Conservation (phyloP, 2,113 vertebrate species). For the Seriola quinqueradiata region DNA sequence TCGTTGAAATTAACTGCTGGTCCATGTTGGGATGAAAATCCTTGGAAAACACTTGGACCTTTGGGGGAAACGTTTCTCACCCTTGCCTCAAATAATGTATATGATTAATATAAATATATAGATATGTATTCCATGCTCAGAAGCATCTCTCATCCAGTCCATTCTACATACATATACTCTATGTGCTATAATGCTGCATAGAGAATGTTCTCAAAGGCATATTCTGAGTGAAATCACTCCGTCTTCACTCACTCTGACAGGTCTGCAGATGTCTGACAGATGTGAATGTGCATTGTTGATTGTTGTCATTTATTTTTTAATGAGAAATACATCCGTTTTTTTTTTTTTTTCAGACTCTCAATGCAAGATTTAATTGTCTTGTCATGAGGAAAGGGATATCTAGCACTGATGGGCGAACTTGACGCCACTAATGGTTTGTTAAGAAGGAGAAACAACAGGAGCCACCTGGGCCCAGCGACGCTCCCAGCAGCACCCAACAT, state of each 20-base stretch:
- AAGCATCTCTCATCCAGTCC: not conserved
- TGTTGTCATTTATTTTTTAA: constrained; percentile 73
- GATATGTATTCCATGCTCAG: not conserved
- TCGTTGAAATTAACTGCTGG: constrained; percentile 54
- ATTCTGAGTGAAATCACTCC: not conserved
- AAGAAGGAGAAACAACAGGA: constrained; percentile 59
- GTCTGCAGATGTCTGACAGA: constrained; percentile 65
- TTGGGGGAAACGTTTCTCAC: constrained; percentile 1
- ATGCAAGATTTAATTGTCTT: constrained; percentile 74
- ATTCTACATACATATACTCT: not conserved
- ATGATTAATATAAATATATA: not conserved
- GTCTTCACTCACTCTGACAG: constrained; percentile 37
- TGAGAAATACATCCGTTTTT: constrained; percentile 57
- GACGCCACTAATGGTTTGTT: constrained; percentile 73
- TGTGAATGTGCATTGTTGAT: constrained; percentile 56
- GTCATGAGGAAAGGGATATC: constrained; percentile 61
- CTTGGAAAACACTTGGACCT: constrained; percentile 13
- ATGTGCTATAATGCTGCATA: not conserved
- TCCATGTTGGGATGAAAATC: constrained; percentile 34
- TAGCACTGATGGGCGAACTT: constrained; percentile 67
- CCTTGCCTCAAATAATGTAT: not conserved
- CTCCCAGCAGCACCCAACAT: constrained; percentile 56
- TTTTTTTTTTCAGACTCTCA: constrained; percentile 40
- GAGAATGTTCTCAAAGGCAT: not conserved
- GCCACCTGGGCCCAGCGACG: constrained; percentile 54